Base-by-base conservation (phyloP, 2,888 invertebrate genomes). In the Ormyrus thymus region DNA sequence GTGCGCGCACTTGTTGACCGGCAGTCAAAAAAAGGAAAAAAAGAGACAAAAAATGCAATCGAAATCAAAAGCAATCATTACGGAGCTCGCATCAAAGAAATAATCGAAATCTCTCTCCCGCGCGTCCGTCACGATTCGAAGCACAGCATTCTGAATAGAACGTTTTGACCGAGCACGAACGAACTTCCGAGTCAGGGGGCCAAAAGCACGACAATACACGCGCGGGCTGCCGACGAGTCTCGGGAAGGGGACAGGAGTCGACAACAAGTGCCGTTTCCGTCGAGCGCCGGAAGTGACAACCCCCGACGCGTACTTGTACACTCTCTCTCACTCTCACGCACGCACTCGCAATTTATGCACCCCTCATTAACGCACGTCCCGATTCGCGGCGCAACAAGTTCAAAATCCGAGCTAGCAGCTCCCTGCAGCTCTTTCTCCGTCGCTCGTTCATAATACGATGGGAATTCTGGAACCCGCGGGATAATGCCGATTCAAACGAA, bases 341-440 rank as follows among this genome's bases (percentile, higher is more conserved):
- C 29, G 4, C 1, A 75, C 80, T 81, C 71, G 76, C 83, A 84
- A 84, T 84, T 83, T 84, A 84, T 84, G 84, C 84, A 84, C 84
- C 84, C 84, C 82, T 82, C 82, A 83, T 84, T 80, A 82, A 82
- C 81, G 81, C 80, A 76, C 76, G 80, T 69, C 74, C 78, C 73
- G 82, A 83, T 81, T 83, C 81, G 76, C 72, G 78, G 78, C 69
- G 84, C 84, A 84, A 84, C 84, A 84, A 84, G 83, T 84, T 80
- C 80, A 72, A 80, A 83, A 83, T 75, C 73, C 69, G 59, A 78
- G 29, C 7, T 58, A 8, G 7, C 56, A 9, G 56, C 8, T 29
- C 11, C 13, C 15, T 6, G n/a, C 6, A 29, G 7, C 45, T 59
- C 7, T 61, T 4, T 11, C 62, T n/a, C 46, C 66, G 13, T 10